Evolutionary conservation across 1,140 invertebrate genomes (phyloP).

Genomic region (Drosophila watanabei): DNA sequence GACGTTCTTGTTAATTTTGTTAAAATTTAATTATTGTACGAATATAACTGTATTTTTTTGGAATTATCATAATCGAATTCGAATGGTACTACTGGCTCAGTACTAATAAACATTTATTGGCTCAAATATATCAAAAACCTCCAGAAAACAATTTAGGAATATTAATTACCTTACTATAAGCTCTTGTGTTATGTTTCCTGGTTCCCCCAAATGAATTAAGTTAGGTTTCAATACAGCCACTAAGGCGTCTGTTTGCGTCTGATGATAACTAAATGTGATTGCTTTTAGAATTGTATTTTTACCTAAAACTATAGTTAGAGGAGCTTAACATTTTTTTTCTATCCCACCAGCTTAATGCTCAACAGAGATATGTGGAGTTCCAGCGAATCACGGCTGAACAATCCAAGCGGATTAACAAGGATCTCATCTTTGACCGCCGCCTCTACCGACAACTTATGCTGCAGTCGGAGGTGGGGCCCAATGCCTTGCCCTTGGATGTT

Average conservation of each 20-base stretch:
- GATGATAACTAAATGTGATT: too few relatives aligned
- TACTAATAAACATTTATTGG: not conserved
- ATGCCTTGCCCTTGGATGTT: conserved; percentile 93
- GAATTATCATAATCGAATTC: too few relatives aligned
- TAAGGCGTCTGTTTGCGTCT: too few relatives aligned
- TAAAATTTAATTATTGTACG: too few relatives aligned
- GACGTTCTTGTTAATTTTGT: too few relatives aligned
- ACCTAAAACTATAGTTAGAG: not conserved
- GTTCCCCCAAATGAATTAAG: too few relatives aligned
- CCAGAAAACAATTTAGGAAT: not conserved
- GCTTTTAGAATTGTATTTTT: not conserved
- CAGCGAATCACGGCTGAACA: conserved; percentile 91
- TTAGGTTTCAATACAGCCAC: too few relatives aligned
- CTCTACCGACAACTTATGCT: conserved; percentile 91
- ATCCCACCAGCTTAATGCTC: conserved; percentile 83
- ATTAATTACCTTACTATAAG: too few relatives aligned
- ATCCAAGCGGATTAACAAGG: conserved; percentile 89
- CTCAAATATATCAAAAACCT: not conserved
- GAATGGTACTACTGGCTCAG: not conserved
- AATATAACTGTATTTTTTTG: too few relatives aligned
- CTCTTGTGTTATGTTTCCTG: too few relatives aligned
- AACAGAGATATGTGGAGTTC: conserved; percentile 92
- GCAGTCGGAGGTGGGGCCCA: conserved; percentile 93
- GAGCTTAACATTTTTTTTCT: not conserved
- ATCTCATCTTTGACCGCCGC: conserved; percentile 89